These are phyloP conservation scores for Hemiscyllium ocellatum DNA, from an alignment of 2,113 vertebrate genomes.

Conservation along the genomic window DNA sequence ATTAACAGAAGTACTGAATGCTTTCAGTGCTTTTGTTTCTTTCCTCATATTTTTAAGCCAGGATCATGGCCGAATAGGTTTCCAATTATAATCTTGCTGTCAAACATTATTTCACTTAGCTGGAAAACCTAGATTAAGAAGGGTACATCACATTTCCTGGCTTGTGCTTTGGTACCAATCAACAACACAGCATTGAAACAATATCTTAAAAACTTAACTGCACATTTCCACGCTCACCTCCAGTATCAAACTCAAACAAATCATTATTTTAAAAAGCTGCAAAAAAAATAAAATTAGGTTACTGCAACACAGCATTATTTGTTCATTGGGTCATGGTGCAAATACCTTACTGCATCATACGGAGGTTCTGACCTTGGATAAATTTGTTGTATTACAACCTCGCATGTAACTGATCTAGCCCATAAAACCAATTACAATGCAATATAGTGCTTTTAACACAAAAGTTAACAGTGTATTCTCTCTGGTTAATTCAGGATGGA, in stretches of 20 bases:
- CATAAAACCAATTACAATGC: constrained; percentile 25
- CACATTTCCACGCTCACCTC: background rate
- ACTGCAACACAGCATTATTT: background rate
- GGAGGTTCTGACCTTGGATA: constrained; percentile 25
- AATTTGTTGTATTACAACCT: constrained; percentile 33
- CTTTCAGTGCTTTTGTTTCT: background rate
- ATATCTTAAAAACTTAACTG: background rate
- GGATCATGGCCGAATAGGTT: background rate
- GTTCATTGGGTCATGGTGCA: background rate
- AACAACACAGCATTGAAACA: background rate
- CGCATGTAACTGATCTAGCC: constrained; percentile 15
- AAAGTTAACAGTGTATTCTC: background rate
- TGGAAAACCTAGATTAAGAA: background rate
- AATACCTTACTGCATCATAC: constrained; percentile 15
- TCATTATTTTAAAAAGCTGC: background rate
- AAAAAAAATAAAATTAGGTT: background rate
- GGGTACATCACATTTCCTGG: background rate
- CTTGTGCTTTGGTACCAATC: background rate
- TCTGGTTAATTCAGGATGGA: background rate
- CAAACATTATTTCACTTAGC: background rate
- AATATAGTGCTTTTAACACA: constrained; percentile 22
- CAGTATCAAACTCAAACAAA: background rate
- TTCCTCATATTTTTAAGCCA: background rate
- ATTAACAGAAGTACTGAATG: background rate
- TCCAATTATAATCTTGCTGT: background rate